These are phyloP conservation scores for Dermatophagoides farinae DNA, from an alignment of 1,140 invertebrate species.

Conservation along the genomic window DNA sequence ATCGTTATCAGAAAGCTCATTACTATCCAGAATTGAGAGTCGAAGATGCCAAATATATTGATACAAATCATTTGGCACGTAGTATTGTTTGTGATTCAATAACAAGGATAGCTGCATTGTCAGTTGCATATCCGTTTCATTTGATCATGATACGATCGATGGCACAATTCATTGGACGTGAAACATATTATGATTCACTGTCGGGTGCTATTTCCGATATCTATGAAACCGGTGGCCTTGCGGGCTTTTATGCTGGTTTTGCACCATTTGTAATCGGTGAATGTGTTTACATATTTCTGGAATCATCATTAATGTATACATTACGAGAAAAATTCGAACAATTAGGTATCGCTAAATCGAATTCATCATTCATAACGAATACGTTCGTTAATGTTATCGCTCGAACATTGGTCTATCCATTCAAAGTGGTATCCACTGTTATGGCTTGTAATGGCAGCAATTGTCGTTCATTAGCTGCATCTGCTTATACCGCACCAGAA, in stretches of 20 bases:
- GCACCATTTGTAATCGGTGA: constrained; percentile 10
- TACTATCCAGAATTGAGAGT: not conserved
- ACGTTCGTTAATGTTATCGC: constrained; percentile 5
- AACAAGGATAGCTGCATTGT: not conserved
- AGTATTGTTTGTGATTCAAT: not conserved
- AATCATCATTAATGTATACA: not conserved
- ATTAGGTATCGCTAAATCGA: not conserved
- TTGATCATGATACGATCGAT: constrained; percentile 9
- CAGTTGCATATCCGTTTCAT: constrained; percentile 13
- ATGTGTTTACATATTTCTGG: not conserved
- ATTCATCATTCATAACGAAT: not conserved
- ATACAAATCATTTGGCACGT: not conserved
- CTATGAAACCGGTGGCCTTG: constrained; percentile 9
- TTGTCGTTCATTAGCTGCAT: constrained; percentile 19
- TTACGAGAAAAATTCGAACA: not conserved
- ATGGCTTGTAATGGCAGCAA: constrained; percentile 57
- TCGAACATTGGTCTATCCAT: constrained; percentile 50
- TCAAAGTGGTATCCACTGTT: constrained; percentile 64
- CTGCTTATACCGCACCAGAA: constrained; percentile 41
- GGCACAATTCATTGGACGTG: constrained; percentile 13
- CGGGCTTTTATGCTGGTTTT: constrained; percentile 14
- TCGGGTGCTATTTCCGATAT: constrained; percentile 8
- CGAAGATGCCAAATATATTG: not conserved
- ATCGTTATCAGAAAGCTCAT: not conserved
- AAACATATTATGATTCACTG: constrained; percentile 11